These are phyloP conservation scores for Chlorops oryzae DNA, from an alignment of 1,140 invertebrate genomes.

Conservation along the genomic window DNA sequence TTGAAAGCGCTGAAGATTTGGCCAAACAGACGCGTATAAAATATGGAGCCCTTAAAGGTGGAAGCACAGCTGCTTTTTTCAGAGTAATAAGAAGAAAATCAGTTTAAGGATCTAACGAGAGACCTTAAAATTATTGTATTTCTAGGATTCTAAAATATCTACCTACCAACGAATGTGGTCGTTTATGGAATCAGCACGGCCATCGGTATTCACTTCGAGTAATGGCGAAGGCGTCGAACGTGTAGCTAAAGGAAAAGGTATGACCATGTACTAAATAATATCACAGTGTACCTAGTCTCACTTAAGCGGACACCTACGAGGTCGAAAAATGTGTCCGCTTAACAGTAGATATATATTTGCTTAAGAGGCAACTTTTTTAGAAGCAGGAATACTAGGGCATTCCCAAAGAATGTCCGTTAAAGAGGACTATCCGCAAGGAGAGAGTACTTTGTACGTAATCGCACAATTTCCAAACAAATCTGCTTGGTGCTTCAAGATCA, in stretches of 20 bases:
- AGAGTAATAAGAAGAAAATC: constrained; percentile 60
- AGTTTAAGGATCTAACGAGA: not conserved
- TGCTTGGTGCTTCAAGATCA: too few species aligned
- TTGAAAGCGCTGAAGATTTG: constrained; percentile 91
- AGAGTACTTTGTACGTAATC: too few species aligned
- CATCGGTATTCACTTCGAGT: constrained; percentile 75
- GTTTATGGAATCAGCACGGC: constrained; percentile 81
- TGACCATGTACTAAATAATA: not conserved
- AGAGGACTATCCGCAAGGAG: too few species aligned
- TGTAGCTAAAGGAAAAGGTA: constrained; percentile 74
- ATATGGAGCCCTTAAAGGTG: constrained; percentile 88
- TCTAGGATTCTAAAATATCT: constrained; percentile 85
- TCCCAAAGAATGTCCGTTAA: too few species aligned
- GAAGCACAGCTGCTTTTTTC: constrained; percentile 88
- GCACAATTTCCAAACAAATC: not conserved
- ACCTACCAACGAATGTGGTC: constrained; percentile 90
- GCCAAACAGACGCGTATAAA: constrained; percentile 95
- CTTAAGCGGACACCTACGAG: too few species aligned
- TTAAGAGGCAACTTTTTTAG: too few species aligned
- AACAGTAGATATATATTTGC: too few species aligned
- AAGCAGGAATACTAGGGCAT: too few species aligned
- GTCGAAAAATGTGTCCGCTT: too few species aligned
- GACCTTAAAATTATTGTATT: not conserved
- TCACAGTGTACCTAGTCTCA: too few species aligned
- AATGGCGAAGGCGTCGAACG: constrained; percentile 82